A percentile compares a stretch with the other conserved stretches of the same genome.
phyloP scores from a whole-genome alignment of 2,888 invertebrate species.

The Eupeodes luniger region DNA sequence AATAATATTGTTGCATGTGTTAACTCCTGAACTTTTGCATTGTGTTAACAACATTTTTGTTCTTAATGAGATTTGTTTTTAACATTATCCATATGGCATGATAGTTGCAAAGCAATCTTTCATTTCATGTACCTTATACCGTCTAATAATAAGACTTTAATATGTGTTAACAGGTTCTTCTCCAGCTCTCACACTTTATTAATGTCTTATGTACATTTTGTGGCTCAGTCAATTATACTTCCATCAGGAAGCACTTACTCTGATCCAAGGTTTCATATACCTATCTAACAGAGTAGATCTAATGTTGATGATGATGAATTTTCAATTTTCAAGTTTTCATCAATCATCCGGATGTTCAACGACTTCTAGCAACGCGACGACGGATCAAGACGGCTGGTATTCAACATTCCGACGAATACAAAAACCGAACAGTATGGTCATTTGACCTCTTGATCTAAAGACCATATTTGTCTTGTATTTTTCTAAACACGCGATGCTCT shows the following conservation, averaged over 20 bases:
- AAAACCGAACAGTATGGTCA: slow-evolving; percentile 7
- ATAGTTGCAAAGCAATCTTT: neutral
- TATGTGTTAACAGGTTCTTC: neutral
- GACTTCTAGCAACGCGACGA: neutral
- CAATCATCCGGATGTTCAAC: slow-evolving; percentile 36
- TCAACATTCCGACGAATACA: slow-evolving; percentile 10
- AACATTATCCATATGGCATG: neutral
- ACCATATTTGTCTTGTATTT: slow-evolving; percentile 39
- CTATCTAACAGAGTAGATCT: neutral
- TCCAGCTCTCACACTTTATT: neutral
- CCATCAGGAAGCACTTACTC: slow-evolving; percentile 37
- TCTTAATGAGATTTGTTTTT: neutral
- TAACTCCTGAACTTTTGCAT: neutral
- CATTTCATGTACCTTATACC: neutral
- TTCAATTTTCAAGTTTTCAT: slow-evolving; percentile 27
- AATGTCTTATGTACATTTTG: neutral
- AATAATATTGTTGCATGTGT: too few species aligned
- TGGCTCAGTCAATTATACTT: slow-evolving; percentile 22
- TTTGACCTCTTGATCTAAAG: slow-evolving; percentile 48
- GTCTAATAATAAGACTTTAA: neutral
- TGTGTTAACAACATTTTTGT: neutral
- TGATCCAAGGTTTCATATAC: slow-evolving; percentile 11
- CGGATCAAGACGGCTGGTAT: neutral
- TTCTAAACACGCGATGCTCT: slow-evolving; percentile 24
- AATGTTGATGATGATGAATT: slow-evolving; percentile 4